A percentile compares a stretch with the other conserved stretches of the same genome.
Evolutionary conservation across 2,113 vertebrate genomes (phyloP).

Genomic region (Meriones unguiculatus): DNA sequence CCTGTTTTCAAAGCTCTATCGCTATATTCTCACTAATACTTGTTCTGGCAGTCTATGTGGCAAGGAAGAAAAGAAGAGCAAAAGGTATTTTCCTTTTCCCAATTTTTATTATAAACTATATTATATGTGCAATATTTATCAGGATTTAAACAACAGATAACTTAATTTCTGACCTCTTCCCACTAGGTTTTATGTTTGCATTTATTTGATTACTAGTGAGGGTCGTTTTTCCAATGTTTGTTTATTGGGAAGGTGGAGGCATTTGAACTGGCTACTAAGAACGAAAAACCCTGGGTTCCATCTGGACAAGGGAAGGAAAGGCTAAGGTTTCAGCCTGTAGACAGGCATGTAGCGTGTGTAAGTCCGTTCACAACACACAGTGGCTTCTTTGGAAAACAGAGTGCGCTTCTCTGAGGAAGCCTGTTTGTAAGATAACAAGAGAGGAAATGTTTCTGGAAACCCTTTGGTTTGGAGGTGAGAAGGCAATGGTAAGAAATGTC

Average conservation of each 20-base stretch:
- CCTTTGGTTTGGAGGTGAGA: neutral
- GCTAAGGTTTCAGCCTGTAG: neutral
- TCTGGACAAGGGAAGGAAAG: neutral
- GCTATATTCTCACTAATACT: neutral
- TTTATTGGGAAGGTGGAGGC: neutral
- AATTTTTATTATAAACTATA: neutral
- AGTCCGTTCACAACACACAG: neutral
- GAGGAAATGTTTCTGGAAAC: neutral
- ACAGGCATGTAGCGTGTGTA: no score
- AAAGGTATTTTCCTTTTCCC: neutral
- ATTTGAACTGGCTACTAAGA: slow-evolving; percentile 10
- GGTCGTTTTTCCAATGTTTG: neutral
- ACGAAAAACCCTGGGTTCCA: neutral
- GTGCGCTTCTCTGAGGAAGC: neutral
- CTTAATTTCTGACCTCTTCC: neutral
- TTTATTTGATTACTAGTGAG: neutral
- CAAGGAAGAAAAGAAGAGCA: neutral
- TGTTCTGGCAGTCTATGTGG: neutral
- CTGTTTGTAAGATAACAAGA: neutral
- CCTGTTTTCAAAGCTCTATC: neutral
- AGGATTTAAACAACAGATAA: neutral
- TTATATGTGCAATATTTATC: neutral
- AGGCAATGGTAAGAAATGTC: neutral
- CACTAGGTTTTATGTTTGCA: slow-evolving; percentile 25
- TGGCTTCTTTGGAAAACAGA: neutral